These are phyloP conservation scores for Elmis aenea DNA, from an alignment of 2,888 invertebrate genomes.

Conservation along the genomic window DNA sequence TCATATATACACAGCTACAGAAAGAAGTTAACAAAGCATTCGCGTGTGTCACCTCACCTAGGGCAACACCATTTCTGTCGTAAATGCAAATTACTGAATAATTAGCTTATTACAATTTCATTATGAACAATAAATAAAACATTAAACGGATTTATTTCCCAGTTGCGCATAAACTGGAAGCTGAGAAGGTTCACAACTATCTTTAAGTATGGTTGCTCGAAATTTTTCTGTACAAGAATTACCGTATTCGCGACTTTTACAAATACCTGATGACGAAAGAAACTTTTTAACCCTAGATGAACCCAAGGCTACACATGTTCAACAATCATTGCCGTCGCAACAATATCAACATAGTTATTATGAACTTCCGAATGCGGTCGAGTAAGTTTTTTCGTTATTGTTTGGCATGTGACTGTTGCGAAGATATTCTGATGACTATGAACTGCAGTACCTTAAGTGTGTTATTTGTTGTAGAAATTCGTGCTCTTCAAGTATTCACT, in stretches of 20 bases:
- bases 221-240: constrained; percentile 44
- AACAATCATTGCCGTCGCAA: constrained; percentile 33
- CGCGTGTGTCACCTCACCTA: constrained; percentile 21
- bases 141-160: not conserved
- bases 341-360: constrained; percentile 41
- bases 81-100: constrained; percentile 3
- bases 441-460: too few relatives aligned
- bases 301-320: constrained; percentile 39
- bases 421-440: too few relatives aligned
- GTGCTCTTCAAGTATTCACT: constrained; percentile 35
- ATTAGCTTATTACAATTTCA: not conserved
- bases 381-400: constrained; percentile 35
- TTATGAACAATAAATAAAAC: not conserved
- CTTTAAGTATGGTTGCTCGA: constrained; percentile 39
- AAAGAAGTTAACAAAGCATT: constrained; percentile 24
- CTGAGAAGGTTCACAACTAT: not conserved
- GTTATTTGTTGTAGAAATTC: constrained; percentile 40
- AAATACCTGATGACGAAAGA: constrained; percentile 42
- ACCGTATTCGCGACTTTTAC: constrained; percentile 43
- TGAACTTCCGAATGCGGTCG: constrained; percentile 40
- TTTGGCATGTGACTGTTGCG: too few relatives aligned
- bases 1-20: constrained; percentile 23
- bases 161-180: too few relatives aligned
- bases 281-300: constrained; percentile 46
- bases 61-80: constrained; percentile 8